Conservation (phyloP, 2,888 invertebrate species). For the Allolobophora icterica region DNA sequence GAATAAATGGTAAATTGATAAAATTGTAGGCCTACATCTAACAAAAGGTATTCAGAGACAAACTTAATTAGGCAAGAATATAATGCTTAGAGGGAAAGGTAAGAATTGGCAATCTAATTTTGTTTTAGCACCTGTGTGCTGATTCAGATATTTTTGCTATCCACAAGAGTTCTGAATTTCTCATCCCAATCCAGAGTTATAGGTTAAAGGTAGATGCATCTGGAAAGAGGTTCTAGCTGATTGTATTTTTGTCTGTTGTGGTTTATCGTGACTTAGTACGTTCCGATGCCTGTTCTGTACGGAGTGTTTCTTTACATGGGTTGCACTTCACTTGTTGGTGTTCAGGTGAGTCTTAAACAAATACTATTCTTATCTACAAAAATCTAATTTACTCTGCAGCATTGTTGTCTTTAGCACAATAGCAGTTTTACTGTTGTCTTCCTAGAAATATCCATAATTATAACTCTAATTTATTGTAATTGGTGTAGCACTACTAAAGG, state of each 20-base stretch:
- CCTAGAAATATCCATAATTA: too few relatives aligned
- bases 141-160: background rate
- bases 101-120: too few relatives aligned
- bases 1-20: too few relatives aligned
- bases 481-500: background rate
- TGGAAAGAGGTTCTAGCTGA: background rate
- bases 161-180: background rate
- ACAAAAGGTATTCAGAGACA: too few relatives aligned
- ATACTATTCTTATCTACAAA: background rate
- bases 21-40: too few relatives aligned
- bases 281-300: constrained; percentile 51
- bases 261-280: constrained; percentile 32
- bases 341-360: constrained; percentile 64
- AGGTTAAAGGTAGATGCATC: background rate
- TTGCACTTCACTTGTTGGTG: constrained; percentile 86
- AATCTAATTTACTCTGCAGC: background rate
- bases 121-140: too few relatives aligned
- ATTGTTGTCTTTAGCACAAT: background rate
- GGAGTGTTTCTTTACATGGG: constrained; percentile 74
- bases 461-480: background rate
- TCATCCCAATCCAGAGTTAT: background rate
- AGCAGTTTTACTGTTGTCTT: background rate
- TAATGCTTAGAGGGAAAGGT: too few relatives aligned
- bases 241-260: background rate
- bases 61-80: too few relatives aligned